Evolutionary conservation across 1,140 invertebrate genomes (phyloP).

Genomic region (Oreohelix idahoensis): DNA sequence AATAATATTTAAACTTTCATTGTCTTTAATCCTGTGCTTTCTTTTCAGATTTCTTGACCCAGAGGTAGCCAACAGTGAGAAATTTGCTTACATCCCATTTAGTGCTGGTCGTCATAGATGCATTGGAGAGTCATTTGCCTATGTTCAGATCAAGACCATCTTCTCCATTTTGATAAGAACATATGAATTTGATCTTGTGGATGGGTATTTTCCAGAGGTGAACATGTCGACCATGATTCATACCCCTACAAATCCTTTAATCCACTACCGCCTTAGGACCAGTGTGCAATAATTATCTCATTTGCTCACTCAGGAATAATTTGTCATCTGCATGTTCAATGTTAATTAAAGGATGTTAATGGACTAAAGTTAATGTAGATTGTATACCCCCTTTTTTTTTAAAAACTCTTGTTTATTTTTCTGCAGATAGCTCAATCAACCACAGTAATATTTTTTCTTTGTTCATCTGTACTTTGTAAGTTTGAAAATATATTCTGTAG

Average conservation of each 20-base stretch:
- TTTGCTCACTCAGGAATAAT: too few relatives aligned
- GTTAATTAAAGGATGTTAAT: too few relatives aligned
- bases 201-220: slow-evolving; percentile 60
- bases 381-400: too few relatives aligned
- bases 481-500: too few relatives aligned
- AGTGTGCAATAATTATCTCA: background rate
- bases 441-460: too few relatives aligned
- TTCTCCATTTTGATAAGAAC: slow-evolving; percentile 57
- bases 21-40: background rate
- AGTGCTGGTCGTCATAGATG: slow-evolving; percentile 67
- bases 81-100: slow-evolving; percentile 68
- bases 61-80: slow-evolving; percentile 57
- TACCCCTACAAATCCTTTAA: slow-evolving; percentile 60
- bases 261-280: slow-evolving; percentile 49
- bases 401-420: too few relatives aligned
- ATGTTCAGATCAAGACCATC: slow-evolving; percentile 68
- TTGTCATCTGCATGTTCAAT: too few relatives aligned
- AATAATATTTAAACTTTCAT: background rate
- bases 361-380: too few relatives aligned
- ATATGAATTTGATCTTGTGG: slow-evolving; percentile 59
- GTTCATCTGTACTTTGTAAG: too few relatives aligned
- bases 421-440: too few relatives aligned
- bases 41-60: slow-evolving; percentile 57
- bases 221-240: slow-evolving; percentile 67
- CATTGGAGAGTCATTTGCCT: slow-evolving; percentile 70